Percentiles rank a stretch among this genome's conserved stretches.
Evolutionary conservation across 1,140 invertebrate genomes (phyloP).

Genomic region (Lysiphlebus fabarum): DNA sequence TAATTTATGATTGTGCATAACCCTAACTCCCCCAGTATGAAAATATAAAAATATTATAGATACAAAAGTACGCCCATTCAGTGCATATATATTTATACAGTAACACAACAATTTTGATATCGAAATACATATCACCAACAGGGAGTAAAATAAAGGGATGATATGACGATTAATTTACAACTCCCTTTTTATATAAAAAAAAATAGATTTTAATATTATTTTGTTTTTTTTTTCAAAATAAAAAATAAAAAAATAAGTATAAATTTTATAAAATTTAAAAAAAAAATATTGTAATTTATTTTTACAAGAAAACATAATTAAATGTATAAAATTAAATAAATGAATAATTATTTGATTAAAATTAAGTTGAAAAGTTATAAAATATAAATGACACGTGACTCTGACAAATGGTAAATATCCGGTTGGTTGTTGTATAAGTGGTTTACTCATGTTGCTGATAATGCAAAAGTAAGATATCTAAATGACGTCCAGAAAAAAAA

Average conservation of each 20-base stretch:
- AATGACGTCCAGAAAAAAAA: no score
- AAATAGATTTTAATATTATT: no score
- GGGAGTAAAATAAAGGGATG: conserved; percentile 40
- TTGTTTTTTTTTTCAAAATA: no score
- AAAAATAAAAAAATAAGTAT: conserved; percentile 24
- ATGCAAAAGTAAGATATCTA: conserved; percentile 1
- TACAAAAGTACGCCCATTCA: conserved; percentile 36
- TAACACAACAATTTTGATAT: no score
- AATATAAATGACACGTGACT: no score
- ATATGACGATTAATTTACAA: conserved; percentile 44
- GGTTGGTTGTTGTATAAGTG: conserved; percentile 28
- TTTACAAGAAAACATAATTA: no score
- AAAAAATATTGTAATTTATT: no score
- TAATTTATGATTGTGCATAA: conserved; percentile 40
- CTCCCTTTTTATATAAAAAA: conserved; percentile 32
- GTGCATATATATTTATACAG: no score
- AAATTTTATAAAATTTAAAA: neutral
- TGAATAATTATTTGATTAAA: no score
- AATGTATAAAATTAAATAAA: no score
- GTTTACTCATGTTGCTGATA: conserved; percentile 10
- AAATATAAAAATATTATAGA: conserved; percentile 37
- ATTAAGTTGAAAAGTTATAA: no score
- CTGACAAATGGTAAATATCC: conserved; percentile 37
- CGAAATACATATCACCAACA: no score
- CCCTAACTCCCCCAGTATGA: conserved; percentile 30